Percentiles rank a stretch among this genome's conserved stretches.
These are phyloP conservation scores for Mus minutoides DNA, from an alignment of 2,797 vertebrate species.

Conservation along the genomic window DNA sequence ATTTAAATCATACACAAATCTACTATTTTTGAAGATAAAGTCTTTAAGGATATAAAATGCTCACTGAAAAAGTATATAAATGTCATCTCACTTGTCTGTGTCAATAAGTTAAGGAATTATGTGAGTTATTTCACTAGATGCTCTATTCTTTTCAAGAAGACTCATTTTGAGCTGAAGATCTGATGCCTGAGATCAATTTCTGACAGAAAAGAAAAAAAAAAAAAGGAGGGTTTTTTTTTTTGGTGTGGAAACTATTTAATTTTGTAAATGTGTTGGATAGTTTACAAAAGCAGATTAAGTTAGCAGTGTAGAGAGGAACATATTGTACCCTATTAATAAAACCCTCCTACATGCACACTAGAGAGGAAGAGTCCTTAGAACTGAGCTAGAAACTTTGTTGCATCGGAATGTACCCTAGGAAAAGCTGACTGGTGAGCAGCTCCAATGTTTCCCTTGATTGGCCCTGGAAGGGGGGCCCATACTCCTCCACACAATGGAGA, in stretches of 20 bases:
- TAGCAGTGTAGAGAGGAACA: conserved; percentile 61
- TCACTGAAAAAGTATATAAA: neutral
- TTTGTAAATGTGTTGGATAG: conserved; percentile 60
- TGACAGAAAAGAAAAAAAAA: conserved; percentile 50
- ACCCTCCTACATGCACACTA: neutral
- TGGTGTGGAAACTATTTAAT: conserved; percentile 44
- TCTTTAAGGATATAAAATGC: neutral
- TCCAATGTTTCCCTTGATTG: neutral
- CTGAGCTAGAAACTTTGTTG: conserved; percentile 36
- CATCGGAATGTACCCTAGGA: neutral
- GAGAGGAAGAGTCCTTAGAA: conserved; percentile 20
- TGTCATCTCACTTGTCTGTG: neutral
- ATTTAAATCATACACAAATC: neutral
- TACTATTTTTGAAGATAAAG: conserved; percentile 37
- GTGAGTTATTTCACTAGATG: neutral
- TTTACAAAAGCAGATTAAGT: conserved; percentile 67
- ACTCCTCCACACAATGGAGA: neutral
- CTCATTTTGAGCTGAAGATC: conserved; percentile 37
- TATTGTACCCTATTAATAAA: conserved; percentile 66
- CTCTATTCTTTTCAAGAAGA: conserved; percentile 27
- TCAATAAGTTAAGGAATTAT: neutral
- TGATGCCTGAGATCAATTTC: conserved; percentile 49
- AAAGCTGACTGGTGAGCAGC: neutral
- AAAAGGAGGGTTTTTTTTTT: conserved; percentile 55
- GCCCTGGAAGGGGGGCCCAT: neutral